Base-by-base conservation (phyloP, 1,140 invertebrate species). In the Cherax destructor region DNA sequence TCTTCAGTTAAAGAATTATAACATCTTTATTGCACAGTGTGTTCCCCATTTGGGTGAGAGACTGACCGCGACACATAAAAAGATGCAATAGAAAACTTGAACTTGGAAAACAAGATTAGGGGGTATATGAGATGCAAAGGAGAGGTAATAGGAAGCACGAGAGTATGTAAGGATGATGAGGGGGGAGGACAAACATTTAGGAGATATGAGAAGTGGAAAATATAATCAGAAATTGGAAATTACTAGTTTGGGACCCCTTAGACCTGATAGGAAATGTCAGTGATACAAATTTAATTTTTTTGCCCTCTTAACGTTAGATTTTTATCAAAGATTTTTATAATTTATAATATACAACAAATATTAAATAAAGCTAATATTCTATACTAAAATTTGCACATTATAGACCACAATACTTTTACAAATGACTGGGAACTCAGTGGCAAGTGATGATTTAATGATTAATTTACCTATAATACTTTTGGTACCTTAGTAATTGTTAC, bases 21-120 rank as follows among this genome's bases (percentile, higher is more conserved):
- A 90, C 88, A 90, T 90, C 88, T 90, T 90, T 90, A 90, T 90
- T 90, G 88, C 88, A 87, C 86, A 90, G 88, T 90, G 87, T 89
- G 88, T 90, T 90, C 86, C 88, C 87, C 88, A 47, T 90, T 69
- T 90, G 88, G 88, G 88, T 83, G 69, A 84, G 88, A 84, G 88
- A 90, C 80, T 90, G 88, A 83, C 88, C 80, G 88, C 88, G 88
- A 90, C 88, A 90, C 88, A 90, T 90, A 90, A 90, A 90, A 90
- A 83, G 88, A 90, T 90, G 80, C 81, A 90, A 90, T 90, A 90
- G 88, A 90, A 90, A 90, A 90, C 72, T 80, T 87, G 76, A 87
- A 90, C 81, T 76, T 83, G 61, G 50, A 89, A 90, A 90, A 83
- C 74, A 86, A 78, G 74, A 59, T 21, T 56, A 59, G 69, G 69